Evolutionary conservation across 2,797 vertebrate genomes (phyloP), one percentile per base, ranked within the genome.

Genomic region (Leptoclinus maculatus): DNA sequence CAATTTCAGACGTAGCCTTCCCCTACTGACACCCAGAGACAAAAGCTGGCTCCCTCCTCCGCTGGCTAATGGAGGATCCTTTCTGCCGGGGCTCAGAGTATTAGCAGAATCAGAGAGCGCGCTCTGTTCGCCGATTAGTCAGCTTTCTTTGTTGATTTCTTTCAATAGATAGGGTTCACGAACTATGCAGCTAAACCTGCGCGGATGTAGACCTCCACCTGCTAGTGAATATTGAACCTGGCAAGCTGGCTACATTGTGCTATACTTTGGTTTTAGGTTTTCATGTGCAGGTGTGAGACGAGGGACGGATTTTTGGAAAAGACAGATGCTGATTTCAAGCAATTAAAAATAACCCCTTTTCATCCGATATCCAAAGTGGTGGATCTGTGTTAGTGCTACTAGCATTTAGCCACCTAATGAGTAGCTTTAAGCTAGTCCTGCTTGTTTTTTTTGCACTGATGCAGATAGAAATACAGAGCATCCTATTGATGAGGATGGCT

Each of bases 21-120:
- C 85, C 82, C 86, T 87, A 38, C 89, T 91, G 92, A 93, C 91
- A 92, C 89, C 87, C 72, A n/a, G 79, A 93, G 88, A 96, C 94
- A 95, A 94, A 93, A 88, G 89, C 89, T 68, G 80, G 29, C 88
- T 89, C 84, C 83, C 70, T 89, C 83, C 70, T 87, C 83, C 58
- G 75, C 74, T 23, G 68, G 70, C 86, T 92, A 90, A 89, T 91
- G 77, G 88, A 91, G 77, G 84, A 89, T 83, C 80, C 79, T 88
- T 92, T 90, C 88, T 90, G 67, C 78, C 19, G 63, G 17, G 77
- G 45, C 79, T 85, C 85, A 70, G 73, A 84, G 89, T 79, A 83
- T 91, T 86, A 88, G 87, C 71, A 56, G 74, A 91, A 86, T 78
- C 83, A 88, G 90, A 85, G 84, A 72, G 88, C 63, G 76, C 56